Evolutionary conservation across 2,113 vertebrate species (phyloP).

Genomic region (Oncorhynchus clarkii): DNA sequence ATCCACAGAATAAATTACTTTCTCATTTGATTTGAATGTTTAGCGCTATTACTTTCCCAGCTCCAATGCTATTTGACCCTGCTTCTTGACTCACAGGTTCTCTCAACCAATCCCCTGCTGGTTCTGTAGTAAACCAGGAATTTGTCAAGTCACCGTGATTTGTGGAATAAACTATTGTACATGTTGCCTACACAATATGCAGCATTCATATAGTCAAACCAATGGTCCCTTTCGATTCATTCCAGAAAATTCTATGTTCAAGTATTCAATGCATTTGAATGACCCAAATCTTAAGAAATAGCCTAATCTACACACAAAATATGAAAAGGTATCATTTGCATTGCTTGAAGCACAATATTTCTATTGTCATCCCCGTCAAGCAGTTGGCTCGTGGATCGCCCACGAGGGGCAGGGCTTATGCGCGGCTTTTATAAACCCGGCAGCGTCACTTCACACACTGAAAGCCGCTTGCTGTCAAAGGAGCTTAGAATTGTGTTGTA

Average conservation of each 20-base stretch:
- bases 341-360: too few species aligned
- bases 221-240: too few species aligned
- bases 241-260: too few species aligned
- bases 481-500: not conserved
- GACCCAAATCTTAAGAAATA: too few species aligned
- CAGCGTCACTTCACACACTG: not conserved
- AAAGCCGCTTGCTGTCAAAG: not conserved
- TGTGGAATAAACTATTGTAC: not conserved
- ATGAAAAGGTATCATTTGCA: too few species aligned
- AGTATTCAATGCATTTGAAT: too few species aligned
- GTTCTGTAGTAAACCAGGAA: constrained; percentile 16
- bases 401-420: not conserved
- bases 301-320: too few species aligned
- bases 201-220: not conserved
- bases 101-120: not conserved
- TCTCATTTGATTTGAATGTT: too few species aligned
- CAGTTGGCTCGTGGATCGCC: not conserved
- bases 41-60: not conserved
- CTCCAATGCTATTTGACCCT: not conserved
- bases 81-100: not conserved
- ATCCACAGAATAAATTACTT: too few species aligned
- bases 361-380: too few species aligned
- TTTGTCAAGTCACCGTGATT: constrained; percentile 66
- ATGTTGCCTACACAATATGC: not conserved
- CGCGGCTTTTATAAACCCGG: not conserved